These are phyloP conservation scores for Rhinella marina DNA, from an alignment of 2,797 vertebrate species.

Conservation along the genomic window DNA sequence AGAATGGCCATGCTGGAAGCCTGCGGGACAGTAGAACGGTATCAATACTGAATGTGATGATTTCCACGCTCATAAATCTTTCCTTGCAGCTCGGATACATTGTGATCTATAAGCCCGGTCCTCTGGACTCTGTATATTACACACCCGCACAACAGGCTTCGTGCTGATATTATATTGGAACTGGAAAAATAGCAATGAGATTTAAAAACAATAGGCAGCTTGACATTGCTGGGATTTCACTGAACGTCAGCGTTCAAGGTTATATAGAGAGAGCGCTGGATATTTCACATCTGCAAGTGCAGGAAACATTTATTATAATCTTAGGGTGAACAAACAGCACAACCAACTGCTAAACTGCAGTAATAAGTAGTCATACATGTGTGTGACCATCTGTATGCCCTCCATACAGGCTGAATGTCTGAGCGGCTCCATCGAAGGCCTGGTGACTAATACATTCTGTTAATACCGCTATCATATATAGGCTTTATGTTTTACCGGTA, in stretches of 20 bases:
- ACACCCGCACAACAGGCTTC: not conserved
- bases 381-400: too few species aligned
- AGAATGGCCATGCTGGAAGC: not conserved
- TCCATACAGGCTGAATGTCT: too few species aligned
- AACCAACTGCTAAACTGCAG: too few species aligned
- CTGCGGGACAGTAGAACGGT: not conserved
- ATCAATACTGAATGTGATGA: not conserved
- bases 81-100: slow-evolving; percentile 17
- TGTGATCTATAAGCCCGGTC: not conserved
- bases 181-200: slow-evolving; percentile 46
- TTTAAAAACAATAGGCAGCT: slow-evolving; percentile 45
- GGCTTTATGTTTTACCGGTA: too few species aligned
- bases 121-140: not conserved
- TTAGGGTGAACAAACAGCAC: not conserved
- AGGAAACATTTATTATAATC: slow-evolving; percentile 21
- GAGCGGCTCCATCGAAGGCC: too few species aligned
- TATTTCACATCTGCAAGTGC: not conserved
- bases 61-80: slow-evolving; percentile 25
- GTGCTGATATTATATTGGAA: slow-evolving; percentile 42
- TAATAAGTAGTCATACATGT: too few species aligned
- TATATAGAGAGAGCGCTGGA: slow-evolving; percentile 19
- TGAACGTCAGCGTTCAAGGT: slow-evolving; percentile 34
- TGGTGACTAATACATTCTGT: too few species aligned
- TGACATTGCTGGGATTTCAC: slow-evolving; percentile 47
- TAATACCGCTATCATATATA: too few species aligned